Evolutionary conservation across 1,140 invertebrate genomes (phyloP).

Genomic region (Drosophila fuyamai): DNA sequence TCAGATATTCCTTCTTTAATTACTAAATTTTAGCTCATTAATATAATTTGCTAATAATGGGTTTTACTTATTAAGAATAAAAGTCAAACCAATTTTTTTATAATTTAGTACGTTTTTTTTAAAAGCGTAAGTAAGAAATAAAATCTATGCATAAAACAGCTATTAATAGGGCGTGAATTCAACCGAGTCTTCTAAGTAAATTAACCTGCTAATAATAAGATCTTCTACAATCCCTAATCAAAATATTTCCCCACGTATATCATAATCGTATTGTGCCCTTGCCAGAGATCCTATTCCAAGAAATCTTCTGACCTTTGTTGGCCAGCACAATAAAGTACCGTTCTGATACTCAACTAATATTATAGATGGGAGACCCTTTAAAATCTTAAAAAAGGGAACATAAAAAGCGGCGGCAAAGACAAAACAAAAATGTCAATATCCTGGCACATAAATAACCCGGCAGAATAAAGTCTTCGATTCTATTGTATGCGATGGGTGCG

Average conservation of each 20-base stretch:
- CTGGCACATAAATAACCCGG: conserved; percentile 71
- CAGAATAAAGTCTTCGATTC: conserved; percentile 50
- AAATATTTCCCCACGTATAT: conserved; percentile 75
- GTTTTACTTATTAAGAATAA: no score
- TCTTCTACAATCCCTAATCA: conserved; percentile 39
- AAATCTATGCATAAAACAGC: no score
- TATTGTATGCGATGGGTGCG: conserved; percentile 41
- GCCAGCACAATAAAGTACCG: conserved; percentile 65
- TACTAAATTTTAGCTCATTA: no score
- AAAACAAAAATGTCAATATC: conserved; percentile 73
- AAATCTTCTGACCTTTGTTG: conserved; percentile 45
- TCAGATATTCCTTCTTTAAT: no score
- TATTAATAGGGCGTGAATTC: conserved; percentile 8
- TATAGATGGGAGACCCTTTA: conserved; percentile 22
- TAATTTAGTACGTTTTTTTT: no score
- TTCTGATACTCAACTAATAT: conserved; percentile 55
- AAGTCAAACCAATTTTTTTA: no score
- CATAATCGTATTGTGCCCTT: conserved; percentile 52
- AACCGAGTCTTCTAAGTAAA: background rate
- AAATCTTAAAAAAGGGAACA: conserved; percentile 16
- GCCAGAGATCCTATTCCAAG: conserved; percentile 20
- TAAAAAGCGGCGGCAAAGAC: conserved; percentile 59
- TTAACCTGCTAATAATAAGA: conserved; percentile 11
- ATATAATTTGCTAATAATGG: no score
- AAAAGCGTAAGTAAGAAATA: no score